Evolutionary conservation across 2,888 invertebrate genomes (phyloP).

Genomic region (Zele albiditarsus): DNA sequence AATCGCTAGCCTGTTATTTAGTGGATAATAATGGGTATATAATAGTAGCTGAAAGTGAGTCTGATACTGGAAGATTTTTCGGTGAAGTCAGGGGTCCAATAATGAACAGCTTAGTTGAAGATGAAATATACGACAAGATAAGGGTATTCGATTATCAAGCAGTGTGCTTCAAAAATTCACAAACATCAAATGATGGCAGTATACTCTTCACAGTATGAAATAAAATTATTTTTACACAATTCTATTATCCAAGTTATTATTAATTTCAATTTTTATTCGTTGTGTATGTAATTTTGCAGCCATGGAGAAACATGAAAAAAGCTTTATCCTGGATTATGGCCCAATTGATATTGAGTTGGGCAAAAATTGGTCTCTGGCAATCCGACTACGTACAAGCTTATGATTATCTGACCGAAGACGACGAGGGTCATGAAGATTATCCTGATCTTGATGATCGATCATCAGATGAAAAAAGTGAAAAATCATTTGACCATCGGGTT

Average conservation of each 20-base stretch:
- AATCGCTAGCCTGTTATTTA: constrained; percentile 85
- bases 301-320: constrained; percentile 60
- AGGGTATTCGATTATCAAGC: constrained; percentile 91
- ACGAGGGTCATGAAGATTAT: constrained; percentile 55
- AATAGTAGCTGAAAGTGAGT: constrained; percentile 78
- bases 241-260: neutral
- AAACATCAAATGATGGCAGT: constrained; percentile 78
- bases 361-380: constrained; percentile 62
- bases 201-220: constrained; percentile 78
- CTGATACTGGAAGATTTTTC: constrained; percentile 88
- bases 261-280: constrained; percentile 28
- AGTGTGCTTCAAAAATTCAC: constrained; percentile 85
- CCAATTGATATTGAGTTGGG: constrained; percentile 62
- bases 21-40: constrained; percentile 94
- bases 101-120: constrained; percentile 83
- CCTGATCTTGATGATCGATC: constrained; percentile 59
- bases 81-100: constrained; percentile 87
- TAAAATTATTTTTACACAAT: neutral
- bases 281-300: constrained; percentile 52
- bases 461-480: constrained; percentile 73
- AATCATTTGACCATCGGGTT: constrained; percentile 78
- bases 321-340: constrained; percentile 63
- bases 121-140: constrained; percentile 84
- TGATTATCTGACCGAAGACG: constrained; percentile 59
- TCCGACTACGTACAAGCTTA: constrained; percentile 61